phyloP scores from a whole-genome alignment of 2,113 vertebrate species.

The Atlantisia rogersi region DNA sequence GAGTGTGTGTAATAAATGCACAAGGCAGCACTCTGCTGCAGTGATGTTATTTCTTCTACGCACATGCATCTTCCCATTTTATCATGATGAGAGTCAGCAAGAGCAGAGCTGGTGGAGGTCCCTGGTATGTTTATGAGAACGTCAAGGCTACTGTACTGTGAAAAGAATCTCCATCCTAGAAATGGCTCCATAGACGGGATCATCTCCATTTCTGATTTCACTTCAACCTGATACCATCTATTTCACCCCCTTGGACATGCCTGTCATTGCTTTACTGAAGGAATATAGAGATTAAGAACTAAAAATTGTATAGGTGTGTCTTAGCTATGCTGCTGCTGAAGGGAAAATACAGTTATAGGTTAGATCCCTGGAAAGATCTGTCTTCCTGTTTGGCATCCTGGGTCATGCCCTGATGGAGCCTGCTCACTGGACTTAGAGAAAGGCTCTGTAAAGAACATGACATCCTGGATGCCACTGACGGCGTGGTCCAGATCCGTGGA shows the following conservation, averaged over 20 bases:
- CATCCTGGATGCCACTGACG: not conserved
- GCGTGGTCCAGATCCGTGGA: not conserved
- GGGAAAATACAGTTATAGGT: not conserved
- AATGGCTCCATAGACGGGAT: not conserved
- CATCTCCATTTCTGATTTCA: not conserved
- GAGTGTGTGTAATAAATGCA: not conserved
- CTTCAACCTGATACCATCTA: not conserved
- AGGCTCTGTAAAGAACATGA: not conserved
- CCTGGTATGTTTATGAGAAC: not conserved
- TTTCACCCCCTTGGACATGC: not conserved
- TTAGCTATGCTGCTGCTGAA: not conserved
- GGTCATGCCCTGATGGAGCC: not conserved
- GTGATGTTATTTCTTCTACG: not conserved
- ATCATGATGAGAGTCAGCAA: not conserved
- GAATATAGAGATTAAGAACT: not conserved
- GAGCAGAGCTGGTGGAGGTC: not conserved
- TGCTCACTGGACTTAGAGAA: not conserved
- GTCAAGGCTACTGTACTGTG: not conserved
- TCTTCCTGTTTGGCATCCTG: not conserved
- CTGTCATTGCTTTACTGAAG: not conserved
- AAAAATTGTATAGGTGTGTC: not conserved
- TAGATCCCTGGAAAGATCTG: not conserved
- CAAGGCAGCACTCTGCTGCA: not conserved
- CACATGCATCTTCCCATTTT: not conserved
- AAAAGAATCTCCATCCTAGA: not conserved